Evolutionary conservation across 2,797 vertebrate genomes (phyloP).

Genomic region (Galagoides demidoff): DNA sequence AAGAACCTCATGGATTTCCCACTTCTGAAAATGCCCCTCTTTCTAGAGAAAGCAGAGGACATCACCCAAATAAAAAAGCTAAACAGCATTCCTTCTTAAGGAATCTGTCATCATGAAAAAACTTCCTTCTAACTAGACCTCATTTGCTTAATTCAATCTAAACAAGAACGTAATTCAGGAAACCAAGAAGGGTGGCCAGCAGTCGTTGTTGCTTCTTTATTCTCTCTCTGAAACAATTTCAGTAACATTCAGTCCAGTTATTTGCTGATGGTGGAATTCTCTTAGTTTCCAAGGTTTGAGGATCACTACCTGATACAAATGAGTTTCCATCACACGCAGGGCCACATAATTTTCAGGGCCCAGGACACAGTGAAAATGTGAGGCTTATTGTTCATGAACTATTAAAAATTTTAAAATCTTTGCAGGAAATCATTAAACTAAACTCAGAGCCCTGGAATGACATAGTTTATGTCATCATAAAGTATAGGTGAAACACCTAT

Average conservation of each 20-base stretch:
- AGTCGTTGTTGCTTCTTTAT: neutral
- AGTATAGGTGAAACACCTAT: too few relatives aligned
- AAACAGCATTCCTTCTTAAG: neutral
- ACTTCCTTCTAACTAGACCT: neutral
- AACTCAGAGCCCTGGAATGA: neutral
- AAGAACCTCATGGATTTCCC: neutral
- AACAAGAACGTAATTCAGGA: neutral
- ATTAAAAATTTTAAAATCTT: slow-evolving; percentile 1
- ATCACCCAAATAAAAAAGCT: neutral
- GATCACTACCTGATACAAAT: neutral
- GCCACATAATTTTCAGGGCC: neutral
- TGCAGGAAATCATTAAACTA: neutral
- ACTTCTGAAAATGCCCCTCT: neutral
- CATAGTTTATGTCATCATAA: fast-evolving
- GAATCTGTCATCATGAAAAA: neutral
- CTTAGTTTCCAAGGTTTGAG: neutral
- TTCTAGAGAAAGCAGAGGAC: neutral
- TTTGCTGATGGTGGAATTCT: neutral
- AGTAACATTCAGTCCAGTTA: neutral
- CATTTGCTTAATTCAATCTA: neutral
- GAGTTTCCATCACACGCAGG: neutral
- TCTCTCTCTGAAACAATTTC: neutral
- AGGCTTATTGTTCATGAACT: neutral
- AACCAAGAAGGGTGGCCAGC: neutral
- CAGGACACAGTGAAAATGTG: neutral